phyloP scores from a whole-genome alignment of 2,888 invertebrate species.

The Tenthredo amoena region DNA sequence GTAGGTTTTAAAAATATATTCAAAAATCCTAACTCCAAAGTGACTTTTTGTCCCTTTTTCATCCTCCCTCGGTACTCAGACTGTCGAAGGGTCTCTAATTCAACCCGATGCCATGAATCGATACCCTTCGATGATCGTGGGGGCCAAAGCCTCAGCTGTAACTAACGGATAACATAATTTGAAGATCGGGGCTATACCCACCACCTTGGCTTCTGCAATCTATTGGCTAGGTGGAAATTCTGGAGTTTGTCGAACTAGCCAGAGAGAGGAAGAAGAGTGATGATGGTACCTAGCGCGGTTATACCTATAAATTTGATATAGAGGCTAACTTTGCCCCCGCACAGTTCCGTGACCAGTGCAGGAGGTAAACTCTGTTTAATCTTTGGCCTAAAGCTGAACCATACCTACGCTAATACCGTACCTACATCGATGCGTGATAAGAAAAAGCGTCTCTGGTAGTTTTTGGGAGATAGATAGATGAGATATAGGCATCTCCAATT shows the following conservation, averaged over 20 bases:
- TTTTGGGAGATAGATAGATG: background rate
- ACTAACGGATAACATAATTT: constrained; percentile 41
- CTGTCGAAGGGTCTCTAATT: background rate
- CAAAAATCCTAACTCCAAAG: background rate
- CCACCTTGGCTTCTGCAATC: background rate
- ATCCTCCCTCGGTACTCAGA: constrained; percentile 12
- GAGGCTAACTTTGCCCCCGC: background rate
- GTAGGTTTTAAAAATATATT: background rate
- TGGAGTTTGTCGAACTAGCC: constrained; percentile 30
- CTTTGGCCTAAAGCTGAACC: constrained; percentile 2
- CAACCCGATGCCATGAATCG: background rate
- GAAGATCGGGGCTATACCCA: constrained; percentile 25
- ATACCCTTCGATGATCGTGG: background rate
- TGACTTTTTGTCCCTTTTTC: background rate
- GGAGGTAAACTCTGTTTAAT: constrained; percentile 12
- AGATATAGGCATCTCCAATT: background rate
- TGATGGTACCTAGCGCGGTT: background rate
- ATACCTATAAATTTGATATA: background rate
- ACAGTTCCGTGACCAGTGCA: constrained; percentile 2
- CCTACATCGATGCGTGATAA: background rate
- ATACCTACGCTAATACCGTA: background rate
- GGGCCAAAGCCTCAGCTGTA: background rate
- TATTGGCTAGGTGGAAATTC: constrained; percentile 24
- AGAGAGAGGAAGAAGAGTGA: background rate
- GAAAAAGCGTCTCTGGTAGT: background rate